Evolutionary conservation across 2,888 invertebrate species (phyloP).

Genomic region (Serripes groenlandicus): DNA sequence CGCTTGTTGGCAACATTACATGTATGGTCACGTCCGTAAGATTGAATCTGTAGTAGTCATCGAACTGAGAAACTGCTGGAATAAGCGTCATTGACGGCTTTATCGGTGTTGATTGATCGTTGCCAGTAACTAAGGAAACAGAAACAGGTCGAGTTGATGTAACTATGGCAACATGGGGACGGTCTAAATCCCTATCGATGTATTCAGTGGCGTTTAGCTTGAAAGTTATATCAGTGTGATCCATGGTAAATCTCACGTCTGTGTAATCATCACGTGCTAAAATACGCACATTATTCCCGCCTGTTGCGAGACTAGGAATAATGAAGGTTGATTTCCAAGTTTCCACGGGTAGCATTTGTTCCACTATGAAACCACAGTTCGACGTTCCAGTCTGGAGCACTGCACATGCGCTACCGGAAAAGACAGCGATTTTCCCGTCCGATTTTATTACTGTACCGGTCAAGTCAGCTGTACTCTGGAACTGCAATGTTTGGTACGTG

Average conservation of each 20-base stretch:
- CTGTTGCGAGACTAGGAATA: slow-evolving; percentile 31
- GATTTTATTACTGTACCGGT: slow-evolving; percentile 52
- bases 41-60: slow-evolving; percentile 28
- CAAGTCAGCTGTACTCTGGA: slow-evolving; percentile 42
- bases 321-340: slow-evolving; percentile 38
- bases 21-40: not conserved
- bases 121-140: slow-evolving; percentile 35
- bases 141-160: slow-evolving; percentile 36
- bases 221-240: not conserved
- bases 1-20: slow-evolving; percentile 24
- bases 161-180: slow-evolving; percentile 8
- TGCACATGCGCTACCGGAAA: slow-evolving; percentile 44
- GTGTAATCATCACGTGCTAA: slow-evolving; percentile 50
- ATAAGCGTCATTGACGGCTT: slow-evolving; percentile 43
- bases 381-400: slow-evolving; percentile 14
- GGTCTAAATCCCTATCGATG: slow-evolving; percentile 13
- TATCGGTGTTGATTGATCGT: not conserved
- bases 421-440: slow-evolving; percentile 47
- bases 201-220: slow-evolving; percentile 20
- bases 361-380: slow-evolving; percentile 42
- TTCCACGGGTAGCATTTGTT: slow-evolving; percentile 37
- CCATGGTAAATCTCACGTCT: slow-evolving; percentile 20
- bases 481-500: slow-evolving; percentile 49
- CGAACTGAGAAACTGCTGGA: slow-evolving; percentile 38
- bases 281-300: slow-evolving; percentile 35